Evolutionary conservation across 2,888 invertebrate species (phyloP), one percentile per base, ranked within the genome.

Genomic region (Mesorhabditis belari): DNA sequence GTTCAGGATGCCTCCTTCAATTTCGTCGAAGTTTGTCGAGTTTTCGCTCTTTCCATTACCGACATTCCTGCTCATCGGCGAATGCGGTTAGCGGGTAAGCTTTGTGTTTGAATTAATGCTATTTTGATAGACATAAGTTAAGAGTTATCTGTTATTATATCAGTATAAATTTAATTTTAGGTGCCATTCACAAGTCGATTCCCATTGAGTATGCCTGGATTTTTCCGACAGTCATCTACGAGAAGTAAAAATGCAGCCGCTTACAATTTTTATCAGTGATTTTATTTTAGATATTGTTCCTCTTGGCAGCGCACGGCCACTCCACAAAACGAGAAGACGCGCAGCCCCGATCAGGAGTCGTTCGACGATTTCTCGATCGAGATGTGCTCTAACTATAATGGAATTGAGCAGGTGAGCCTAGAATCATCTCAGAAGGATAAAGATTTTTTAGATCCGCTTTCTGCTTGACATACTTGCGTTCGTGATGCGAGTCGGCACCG

Each of bases 51-150:
- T 76, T 91, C 91, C 0, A 86, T 93, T 52, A 85, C 90, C 0
- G 91, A 96, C 82, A 90, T 98, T 19, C 95, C 96, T 0, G 90
- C 90, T 74, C 96, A 98, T 82, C 86, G 96, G 52, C 85, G 92
- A 60, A 83, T 88, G 60, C 65, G 73, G 4, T 68, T 77, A 19
- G 73, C 76, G 17, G n/a, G n/a, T n/a, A n/a, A n/a, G n/a, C n/a
- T n/a, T n/a, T n/a, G n/a, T n/a, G n/a, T n/a, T n/a, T n/a, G n/a
- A n/a, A n/a, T n/a, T n/a, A n/a, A n/a, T n/a, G n/a, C n/a, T n/a
- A n/a, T n/a, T n/a, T n/a, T n/a, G n/a, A n/a, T n/a, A n/a, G n/a
- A n/a, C n/a, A n/a, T n/a, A n/a, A n/a, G n/a, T n/a, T n/a, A n/a
- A n/a, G n/a, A n/a, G n/a, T n/a, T n/a, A n/a, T n/a, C n/a, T n/a